A percentile compares a stretch with the other conserved stretches of the same genome.
Evolutionary conservation across 2,888 invertebrate genomes (phyloP).

Genomic region (Stratiomys singularior): DNA sequence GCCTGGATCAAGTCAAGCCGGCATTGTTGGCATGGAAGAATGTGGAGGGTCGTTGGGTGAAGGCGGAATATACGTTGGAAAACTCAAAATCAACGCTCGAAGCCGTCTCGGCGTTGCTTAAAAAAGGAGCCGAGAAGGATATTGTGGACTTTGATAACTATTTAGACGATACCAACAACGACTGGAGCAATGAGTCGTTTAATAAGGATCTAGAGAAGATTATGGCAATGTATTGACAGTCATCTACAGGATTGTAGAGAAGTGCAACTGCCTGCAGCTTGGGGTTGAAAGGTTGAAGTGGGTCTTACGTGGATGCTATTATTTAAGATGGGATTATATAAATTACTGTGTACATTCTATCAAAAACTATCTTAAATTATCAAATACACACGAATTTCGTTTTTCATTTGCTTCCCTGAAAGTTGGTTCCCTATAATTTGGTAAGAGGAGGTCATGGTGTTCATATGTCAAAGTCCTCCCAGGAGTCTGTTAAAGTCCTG

Average conservation of each 20-base stretch:
- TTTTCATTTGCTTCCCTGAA: too few relatives aligned
- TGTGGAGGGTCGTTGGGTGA: conserved; percentile 82
- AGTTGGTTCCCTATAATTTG: too few relatives aligned
- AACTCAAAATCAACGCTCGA: conserved; percentile 66
- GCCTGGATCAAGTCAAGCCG: conserved; percentile 72
- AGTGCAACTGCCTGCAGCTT: too few relatives aligned
- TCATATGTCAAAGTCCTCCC: too few relatives aligned
- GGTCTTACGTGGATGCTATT: too few relatives aligned
- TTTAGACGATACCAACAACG: conserved; percentile 86
- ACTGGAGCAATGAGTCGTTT: conserved; percentile 82
- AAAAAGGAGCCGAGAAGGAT: conserved; percentile 77
- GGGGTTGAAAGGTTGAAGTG: neutral
- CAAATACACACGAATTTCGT: too few relatives aligned
- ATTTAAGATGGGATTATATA: too few relatives aligned
- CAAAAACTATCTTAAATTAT: too few relatives aligned
- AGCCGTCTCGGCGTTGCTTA: conserved; percentile 77
- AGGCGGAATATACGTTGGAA: conserved; percentile 59
- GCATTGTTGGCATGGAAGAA: conserved; percentile 81
- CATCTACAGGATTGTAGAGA: neutral
- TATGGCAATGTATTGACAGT: conserved; percentile 62
- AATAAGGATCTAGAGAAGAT: conserved; percentile 62
- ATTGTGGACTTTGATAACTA: conserved; percentile 98
- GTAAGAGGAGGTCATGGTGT: too few relatives aligned
- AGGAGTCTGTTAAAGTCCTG: too few relatives aligned
- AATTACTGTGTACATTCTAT: too few relatives aligned